Evolutionary conservation across 2,113 vertebrate species (phyloP).

Genomic region (Amphiprion percula): DNA sequence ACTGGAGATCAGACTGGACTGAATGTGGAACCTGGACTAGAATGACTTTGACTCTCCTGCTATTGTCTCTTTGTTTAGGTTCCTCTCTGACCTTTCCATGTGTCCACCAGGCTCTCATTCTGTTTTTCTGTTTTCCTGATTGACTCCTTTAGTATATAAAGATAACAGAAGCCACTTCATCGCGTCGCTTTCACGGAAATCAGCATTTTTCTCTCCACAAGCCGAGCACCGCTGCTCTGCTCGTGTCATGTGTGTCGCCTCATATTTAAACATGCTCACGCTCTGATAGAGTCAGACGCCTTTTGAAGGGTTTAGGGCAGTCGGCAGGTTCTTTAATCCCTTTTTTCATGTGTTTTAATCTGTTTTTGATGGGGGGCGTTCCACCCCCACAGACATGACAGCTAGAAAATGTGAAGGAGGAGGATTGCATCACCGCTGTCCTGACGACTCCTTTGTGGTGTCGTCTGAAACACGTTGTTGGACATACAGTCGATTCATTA

Average conservation of each 20-base stretch:
- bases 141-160: constrained; percentile 8
- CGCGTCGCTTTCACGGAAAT: constrained; percentile 47
- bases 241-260: constrained; percentile 59
- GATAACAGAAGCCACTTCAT: constrained; percentile 43
- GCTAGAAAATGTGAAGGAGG: constrained; percentile 32
- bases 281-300: constrained; percentile 52
- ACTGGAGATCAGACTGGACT: too few species aligned
- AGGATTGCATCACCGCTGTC: constrained; percentile 42
- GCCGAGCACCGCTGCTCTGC: constrained; percentile 13
- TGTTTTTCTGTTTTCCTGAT: neutral
- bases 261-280: constrained; percentile 59
- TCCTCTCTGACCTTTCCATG: constrained; percentile 27
- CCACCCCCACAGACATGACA: constrained; percentile 42
- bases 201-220: constrained; percentile 29
- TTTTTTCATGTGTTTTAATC: constrained; percentile 75
- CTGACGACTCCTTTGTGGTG: constrained; percentile 12
- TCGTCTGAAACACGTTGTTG: constrained; percentile 28
- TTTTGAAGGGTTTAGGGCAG: constrained; percentile 70
- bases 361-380: constrained; percentile 18
- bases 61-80: constrained; percentile 27
- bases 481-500: constrained; percentile 18
- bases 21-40: too few species aligned
- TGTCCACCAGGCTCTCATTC: constrained; percentile 23
- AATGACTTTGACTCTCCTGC: neutral
- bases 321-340: constrained; percentile 69